These are phyloP conservation scores for Griposia aprilina DNA, from an alignment of 2,888 invertebrate species.

Conservation along the genomic window DNA sequence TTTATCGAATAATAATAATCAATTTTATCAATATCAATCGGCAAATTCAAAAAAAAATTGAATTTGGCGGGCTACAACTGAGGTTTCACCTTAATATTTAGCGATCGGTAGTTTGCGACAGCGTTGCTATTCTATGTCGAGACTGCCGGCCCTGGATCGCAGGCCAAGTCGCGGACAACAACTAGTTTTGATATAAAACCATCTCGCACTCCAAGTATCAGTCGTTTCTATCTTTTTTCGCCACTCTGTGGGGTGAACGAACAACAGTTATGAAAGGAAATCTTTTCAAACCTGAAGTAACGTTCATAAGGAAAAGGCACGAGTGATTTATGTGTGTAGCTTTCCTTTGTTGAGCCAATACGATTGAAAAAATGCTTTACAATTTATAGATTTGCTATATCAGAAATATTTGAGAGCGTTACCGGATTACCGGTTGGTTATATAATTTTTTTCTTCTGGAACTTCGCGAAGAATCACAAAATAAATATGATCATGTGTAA, in stretches of 20 bases:
- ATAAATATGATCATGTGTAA: constrained; percentile 30
- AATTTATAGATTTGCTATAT: constrained; percentile 64
- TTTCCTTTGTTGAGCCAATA: constrained; percentile 79
- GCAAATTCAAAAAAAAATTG: too few relatives aligned
- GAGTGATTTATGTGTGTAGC: constrained; percentile 83
- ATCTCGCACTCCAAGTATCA: not conserved
- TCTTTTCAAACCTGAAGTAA: constrained; percentile 80
- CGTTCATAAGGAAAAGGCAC: constrained; percentile 80
- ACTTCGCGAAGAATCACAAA: constrained; percentile 29
- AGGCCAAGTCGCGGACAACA: too few relatives aligned
- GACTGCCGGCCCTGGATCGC: too few relatives aligned
- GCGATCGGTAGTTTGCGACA: too few relatives aligned
- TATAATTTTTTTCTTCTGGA: constrained; percentile 23
- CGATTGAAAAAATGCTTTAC: constrained; percentile 78
- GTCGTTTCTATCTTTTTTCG: constrained; percentile 13
- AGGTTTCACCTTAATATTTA: too few relatives aligned
- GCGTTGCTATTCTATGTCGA: too few relatives aligned
- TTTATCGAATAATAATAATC: too few relatives aligned
- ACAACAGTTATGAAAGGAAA: constrained; percentile 81
- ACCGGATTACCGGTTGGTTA: constrained; percentile 47
- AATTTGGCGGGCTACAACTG: too few relatives aligned
- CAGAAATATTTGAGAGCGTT: constrained; percentile 56
- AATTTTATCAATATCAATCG: too few relatives aligned
- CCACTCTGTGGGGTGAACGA: constrained; percentile 66
- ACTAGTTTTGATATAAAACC: not conserved